A percentile compares a stretch with the other conserved stretches of the same genome.
phyloP scores from a whole-genome alignment of 2,888 invertebrate genomes.

The Timema cristinae region DNA sequence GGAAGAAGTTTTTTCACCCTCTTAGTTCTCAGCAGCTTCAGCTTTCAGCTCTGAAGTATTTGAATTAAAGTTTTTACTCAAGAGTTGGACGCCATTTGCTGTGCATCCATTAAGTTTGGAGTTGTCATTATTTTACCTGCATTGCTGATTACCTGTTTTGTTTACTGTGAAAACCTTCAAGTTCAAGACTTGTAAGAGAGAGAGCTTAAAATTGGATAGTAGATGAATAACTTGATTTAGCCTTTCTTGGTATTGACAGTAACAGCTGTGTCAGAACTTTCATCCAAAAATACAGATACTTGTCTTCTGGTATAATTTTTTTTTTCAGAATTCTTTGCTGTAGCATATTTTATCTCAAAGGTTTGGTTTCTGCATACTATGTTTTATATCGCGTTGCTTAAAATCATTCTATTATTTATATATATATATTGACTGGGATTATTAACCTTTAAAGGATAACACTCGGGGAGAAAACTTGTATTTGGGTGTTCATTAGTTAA shows the following conservation, averaged over 20 bases:
- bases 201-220: background rate
- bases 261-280: background rate
- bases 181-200: background rate
- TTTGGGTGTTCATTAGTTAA: no score
- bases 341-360: background rate
- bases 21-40: background rate
- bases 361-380: background rate
- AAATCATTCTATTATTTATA: no score
- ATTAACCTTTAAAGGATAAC: no score
- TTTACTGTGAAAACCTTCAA: background rate
- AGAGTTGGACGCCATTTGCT: background rate
- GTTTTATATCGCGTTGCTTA: no score
- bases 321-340: background rate
- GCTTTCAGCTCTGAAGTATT: background rate
- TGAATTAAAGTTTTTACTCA: background rate
- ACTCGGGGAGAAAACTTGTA: no score
- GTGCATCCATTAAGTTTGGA: background rate
- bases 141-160: background rate
- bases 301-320: background rate
- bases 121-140: background rate
- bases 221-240: no score
- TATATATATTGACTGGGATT: no score
- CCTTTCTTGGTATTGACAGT: no score
- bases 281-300: background rate
- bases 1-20: background rate